A percentile compares a stretch with the other conserved stretches of the same genome.
Conservation (phyloP, 2,888 invertebrate species). For the Plagiodera versicolora region DNA sequence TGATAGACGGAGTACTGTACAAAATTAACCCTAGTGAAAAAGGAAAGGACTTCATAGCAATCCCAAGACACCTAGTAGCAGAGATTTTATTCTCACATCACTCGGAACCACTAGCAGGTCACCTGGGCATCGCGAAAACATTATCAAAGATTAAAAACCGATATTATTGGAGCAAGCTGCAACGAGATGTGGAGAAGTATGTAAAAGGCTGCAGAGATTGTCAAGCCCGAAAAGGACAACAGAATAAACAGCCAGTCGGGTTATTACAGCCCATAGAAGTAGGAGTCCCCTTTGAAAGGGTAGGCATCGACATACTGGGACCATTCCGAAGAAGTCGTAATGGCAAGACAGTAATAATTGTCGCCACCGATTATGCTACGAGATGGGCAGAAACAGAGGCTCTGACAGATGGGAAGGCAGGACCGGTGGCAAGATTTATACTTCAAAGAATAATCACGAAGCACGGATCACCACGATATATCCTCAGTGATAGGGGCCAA, state of each 20-base stretch:
- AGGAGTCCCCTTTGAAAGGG: conserved; percentile 29
- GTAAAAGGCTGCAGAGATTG: too few relatives aligned
- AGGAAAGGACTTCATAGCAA: conserved; percentile 30
- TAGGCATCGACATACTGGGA: conserved; percentile 35
- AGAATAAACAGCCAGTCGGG: too few relatives aligned
- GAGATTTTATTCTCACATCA: conserved; percentile 34
- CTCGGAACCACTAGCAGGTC: conserved; percentile 27
- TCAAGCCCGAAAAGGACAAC: too few relatives aligned
- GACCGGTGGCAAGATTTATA: too few relatives aligned
- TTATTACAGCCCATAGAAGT: too few relatives aligned
- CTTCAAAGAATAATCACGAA: too few relatives aligned
- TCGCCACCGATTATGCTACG: conserved; percentile 39
- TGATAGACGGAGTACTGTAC: conserved; percentile 29
- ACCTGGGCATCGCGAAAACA: conserved; percentile 31
- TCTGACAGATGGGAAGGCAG: too few relatives aligned
- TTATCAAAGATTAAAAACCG: conserved; percentile 28
- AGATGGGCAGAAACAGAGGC: too few relatives aligned
- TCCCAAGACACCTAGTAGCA: conserved; percentile 22
- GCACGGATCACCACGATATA: too few relatives aligned
- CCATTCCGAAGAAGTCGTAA: conserved; percentile 30
- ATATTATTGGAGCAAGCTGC: conserved; percentile 31
- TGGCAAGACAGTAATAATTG: conserved; percentile 35
- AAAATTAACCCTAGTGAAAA: conserved; percentile 16
- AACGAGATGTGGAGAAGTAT: too few relatives aligned
- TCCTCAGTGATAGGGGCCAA: too few relatives aligned